Percentiles rank a stretch among this genome's conserved stretches.
These are phyloP conservation scores for Myrmecobius fasciatus DNA, from an alignment of 2,113 vertebrate genomes.

Conservation along the genomic window DNA sequence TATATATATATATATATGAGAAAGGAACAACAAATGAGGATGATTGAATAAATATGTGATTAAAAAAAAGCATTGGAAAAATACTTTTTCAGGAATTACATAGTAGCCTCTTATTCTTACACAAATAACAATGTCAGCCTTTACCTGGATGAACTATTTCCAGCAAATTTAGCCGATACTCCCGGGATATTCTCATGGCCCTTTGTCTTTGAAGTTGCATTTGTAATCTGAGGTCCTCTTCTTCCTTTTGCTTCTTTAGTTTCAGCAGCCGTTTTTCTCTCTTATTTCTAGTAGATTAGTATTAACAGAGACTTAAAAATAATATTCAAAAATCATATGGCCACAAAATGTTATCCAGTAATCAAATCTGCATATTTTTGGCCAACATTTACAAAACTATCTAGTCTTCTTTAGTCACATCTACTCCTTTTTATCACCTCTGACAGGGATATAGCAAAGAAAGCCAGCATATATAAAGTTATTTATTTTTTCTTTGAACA, in stretches of 20 bases:
- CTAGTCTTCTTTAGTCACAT: not conserved
- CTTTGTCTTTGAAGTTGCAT: constrained; percentile 89
- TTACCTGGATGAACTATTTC: constrained; percentile 92
- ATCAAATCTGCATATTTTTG: constrained; percentile 17
- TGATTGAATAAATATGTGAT: constrained; percentile 6
- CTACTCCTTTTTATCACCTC: constrained; percentile 33
- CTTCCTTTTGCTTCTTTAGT: constrained; percentile 85
- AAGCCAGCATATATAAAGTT: not conserved
- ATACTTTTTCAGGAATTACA: not conserved
- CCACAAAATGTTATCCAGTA: constrained; percentile 22
- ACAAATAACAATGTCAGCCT: constrained; percentile 44
- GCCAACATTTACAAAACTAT: constrained; percentile 45
- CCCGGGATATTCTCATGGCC: constrained; percentile 91
- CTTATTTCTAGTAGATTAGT: constrained; percentile 85
- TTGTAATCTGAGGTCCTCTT: constrained; percentile 87
- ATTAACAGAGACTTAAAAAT: constrained; percentile 27
- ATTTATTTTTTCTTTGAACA: constrained; percentile 17
- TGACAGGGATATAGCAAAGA: constrained; percentile 11
- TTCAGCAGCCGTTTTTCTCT: constrained; percentile 83
- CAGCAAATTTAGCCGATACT: constrained; percentile 89
- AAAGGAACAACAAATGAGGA: constrained; percentile 4
- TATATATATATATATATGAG: too few species aligned
- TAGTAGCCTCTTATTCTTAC: constrained; percentile 60
- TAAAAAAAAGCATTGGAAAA: constrained; percentile 16
- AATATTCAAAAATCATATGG: constrained; percentile 47